phyloP scores from a whole-genome alignment of 1,140 invertebrate genomes.

The Pogonus chalceus region DNA sequence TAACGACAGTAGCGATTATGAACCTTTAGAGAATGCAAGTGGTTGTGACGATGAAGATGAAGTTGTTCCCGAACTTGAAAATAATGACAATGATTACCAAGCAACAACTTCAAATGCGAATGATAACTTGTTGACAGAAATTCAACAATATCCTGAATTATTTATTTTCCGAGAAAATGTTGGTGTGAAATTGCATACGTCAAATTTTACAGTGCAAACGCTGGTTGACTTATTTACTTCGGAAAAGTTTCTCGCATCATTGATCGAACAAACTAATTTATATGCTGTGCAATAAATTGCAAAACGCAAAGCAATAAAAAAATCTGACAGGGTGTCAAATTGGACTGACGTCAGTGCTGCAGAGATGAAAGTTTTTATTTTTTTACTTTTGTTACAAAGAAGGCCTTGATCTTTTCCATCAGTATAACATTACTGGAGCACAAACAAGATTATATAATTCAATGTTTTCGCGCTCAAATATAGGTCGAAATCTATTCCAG shows the following conservation, averaged over 20 bases:
- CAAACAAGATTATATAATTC: constrained; percentile 11
- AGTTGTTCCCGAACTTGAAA: constrained; percentile 16
- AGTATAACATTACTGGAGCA: constrained; percentile 13
- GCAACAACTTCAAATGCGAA: constrained; percentile 14
- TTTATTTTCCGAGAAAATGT: constrained; percentile 13
- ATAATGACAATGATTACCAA: constrained; percentile 14
- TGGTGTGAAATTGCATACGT: constrained; percentile 13
- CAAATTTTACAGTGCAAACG: constrained; percentile 13
- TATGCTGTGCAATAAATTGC: constrained; percentile 13
- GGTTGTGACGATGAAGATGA: constrained; percentile 16
- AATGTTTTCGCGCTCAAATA: constrained; percentile 6
- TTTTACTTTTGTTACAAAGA: constrained; percentile 13
- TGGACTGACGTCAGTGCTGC: constrained; percentile 11
- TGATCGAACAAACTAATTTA: constrained; percentile 14
- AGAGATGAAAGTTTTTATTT: constrained; percentile 16
- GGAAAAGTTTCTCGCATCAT: constrained; percentile 12
- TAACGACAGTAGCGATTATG: constrained; percentile 15
- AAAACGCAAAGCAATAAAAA: constrained; percentile 6
- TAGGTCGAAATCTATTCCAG: constrained; percentile 11
- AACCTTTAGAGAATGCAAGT: constrained; percentile 16
- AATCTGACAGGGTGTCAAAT: constrained; percentile 9
- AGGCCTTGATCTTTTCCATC: constrained; percentile 13
- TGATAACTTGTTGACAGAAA: constrained; percentile 16
- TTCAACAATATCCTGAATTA: constrained; percentile 14
- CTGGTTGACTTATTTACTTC: constrained; percentile 14